These are phyloP conservation scores for Hydractinia echinata DNA, from an alignment of 30 jellyfish, hydroid and myxozoan species.

Conservation along the genomic window DNA sequence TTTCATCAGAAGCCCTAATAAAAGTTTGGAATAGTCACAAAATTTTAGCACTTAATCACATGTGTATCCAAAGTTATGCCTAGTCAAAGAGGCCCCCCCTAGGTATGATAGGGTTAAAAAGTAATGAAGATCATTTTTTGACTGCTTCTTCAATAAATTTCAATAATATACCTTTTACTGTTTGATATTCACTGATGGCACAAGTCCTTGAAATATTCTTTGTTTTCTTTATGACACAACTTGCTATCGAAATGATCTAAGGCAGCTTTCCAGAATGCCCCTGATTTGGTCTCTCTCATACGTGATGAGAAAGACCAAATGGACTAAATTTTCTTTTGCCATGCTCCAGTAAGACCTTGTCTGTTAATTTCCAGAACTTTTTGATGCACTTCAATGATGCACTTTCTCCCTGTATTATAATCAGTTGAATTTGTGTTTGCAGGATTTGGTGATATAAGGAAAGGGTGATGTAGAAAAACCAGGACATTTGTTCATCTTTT, in stretches of 20 bases:
- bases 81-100: too few relatives aligned
- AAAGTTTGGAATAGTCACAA: too few relatives aligned
- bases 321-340: neutral
- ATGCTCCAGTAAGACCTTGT: neutral
- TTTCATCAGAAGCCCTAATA: too few relatives aligned
- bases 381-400: neutral
- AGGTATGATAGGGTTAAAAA: too few relatives aligned
- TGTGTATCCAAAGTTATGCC: too few relatives aligned
- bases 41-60: too few relatives aligned
- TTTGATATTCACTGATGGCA: neutral
- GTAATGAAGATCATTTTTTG: neutral
- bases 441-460: too few relatives aligned
- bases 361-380: neutral
- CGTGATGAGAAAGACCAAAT: too few relatives aligned
- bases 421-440: too few relatives aligned
- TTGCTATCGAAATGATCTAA: neutral
- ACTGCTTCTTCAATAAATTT: neutral
- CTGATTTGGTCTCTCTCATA: too few relatives aligned
- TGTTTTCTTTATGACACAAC: neutral
- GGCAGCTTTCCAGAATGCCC: slow-evolving; percentile 1
- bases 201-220: neutral
- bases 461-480: too few relatives aligned
- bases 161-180: neutral
- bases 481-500: too few relatives aligned
- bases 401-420: neutral